Percentiles rank a stretch among this genome's conserved stretches.
Conservation (phyloP, 2,888 invertebrate genomes). For the Melanostoma scalare region DNA sequence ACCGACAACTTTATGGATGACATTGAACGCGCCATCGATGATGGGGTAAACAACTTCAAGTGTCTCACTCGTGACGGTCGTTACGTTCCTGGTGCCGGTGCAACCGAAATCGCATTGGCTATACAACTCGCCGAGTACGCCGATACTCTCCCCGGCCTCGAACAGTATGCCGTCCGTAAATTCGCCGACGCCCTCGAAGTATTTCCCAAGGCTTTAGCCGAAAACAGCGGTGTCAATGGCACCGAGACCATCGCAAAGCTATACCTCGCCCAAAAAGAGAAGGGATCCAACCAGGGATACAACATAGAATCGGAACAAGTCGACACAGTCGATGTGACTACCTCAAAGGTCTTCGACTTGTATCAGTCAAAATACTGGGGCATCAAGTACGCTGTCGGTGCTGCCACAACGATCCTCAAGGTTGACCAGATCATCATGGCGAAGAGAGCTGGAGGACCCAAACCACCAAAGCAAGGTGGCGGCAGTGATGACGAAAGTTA, state of each 20-base stretch:
- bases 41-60: constrained; percentile 99
- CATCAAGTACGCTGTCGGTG: constrained; percentile 96
- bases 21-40: constrained; percentile 98
- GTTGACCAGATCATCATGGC: constrained; percentile 99
- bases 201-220: constrained; percentile 95
- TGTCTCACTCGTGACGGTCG: constrained; percentile 90
- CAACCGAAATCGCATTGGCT: constrained; percentile 96
- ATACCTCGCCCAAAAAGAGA: constrained; percentile 95
- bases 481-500: constrained; percentile 90
- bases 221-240: constrained; percentile 95
- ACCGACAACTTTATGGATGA: constrained; percentile 99
- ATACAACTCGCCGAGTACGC: constrained; percentile 93
- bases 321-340: constrained; percentile 88
- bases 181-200: constrained; percentile 94
- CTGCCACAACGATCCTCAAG: constrained; percentile 94
- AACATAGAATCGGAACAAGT: constrained; percentile 92
- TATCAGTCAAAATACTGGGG: constrained; percentile 95
- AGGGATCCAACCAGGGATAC: constrained; percentile 91
- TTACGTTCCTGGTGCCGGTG: constrained; percentile 95
- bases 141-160: constrained; percentile 95
- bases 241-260: constrained; percentile 94
- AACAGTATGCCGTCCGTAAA: constrained; percentile 98
- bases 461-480: constrained; percentile 87
- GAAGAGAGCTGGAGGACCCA: constrained; percentile 97
- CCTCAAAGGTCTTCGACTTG: constrained; percentile 91